Evolutionary conservation across 2,113 vertebrate species (phyloP), one percentile per base, ranked within the genome.

Genomic region (Equus przewalskii): DNA sequence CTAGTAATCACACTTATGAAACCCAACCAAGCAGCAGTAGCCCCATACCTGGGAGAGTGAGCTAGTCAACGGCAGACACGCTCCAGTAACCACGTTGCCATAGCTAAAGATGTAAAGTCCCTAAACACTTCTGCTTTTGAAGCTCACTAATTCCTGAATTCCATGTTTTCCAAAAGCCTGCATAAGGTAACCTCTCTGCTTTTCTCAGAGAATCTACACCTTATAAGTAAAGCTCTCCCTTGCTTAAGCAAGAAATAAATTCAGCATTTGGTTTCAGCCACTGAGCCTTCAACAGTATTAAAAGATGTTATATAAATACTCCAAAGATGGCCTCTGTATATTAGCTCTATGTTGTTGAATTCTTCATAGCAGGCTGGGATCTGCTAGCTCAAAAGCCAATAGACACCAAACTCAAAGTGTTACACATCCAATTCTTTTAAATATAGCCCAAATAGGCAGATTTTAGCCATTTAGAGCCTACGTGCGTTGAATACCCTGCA

Each of bases 1-100:
- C 69, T 91, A 46, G 26, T 83, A 94, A 82, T 78, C 13, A 88
- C 51, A 13, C 36, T 96, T 80, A 60, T 87, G 44, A 96, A 94
- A 96, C 18, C 15, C 88, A 94, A 73, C 4, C 51, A 70, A 51
- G 81, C 73, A 75, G 51, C 51, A 22, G 54, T 33, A 89, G 51
- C 9, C 14, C 12, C 11, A 54, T 65, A 33, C 16, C 54, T 76
- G 65, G 24, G 36, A 65, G 64, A 69, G 41, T 65, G 60, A 94
- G 19, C 21, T 70, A 88, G 36, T 78, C 64, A 69, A 51, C 6
- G 91, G n/a, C 51, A 94, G 36, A 76, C 26, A 84, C 51, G 87
- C 19, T 65, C 58, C 51, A 96, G 41, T 67, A 64, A 86, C 46
- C 56, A 85, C 14, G 4, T 72, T 91, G 72, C 83, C 30, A 41